These are phyloP conservation scores for Amphiura filiformis DNA, from an alignment of 35 echinoderm and acorn worm genomes.

Conservation along the genomic window DNA sequence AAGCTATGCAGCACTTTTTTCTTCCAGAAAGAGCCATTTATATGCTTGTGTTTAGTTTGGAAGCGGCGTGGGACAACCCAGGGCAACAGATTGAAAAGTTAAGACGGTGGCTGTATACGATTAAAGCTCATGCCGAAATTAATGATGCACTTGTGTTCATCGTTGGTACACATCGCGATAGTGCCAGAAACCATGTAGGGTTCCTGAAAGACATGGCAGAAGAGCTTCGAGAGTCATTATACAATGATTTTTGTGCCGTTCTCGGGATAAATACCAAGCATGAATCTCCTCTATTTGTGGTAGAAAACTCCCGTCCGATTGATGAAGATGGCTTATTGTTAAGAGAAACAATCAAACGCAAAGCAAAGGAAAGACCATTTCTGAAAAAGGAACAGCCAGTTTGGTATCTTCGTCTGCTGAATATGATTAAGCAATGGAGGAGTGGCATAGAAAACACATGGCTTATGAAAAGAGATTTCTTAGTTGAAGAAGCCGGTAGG, in stretches of 20 bases:
- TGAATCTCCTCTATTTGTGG: neutral
- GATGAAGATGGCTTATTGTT: conserved; percentile 4
- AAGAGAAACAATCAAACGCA: neutral
- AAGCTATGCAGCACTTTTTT: conserved; percentile 30
- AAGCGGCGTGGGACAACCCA: neutral
- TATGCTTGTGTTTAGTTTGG: conserved; percentile 14
- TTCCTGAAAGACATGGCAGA: neutral
- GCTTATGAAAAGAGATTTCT: neutral
- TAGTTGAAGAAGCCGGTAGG: neutral
- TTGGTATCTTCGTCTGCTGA: too few relatives aligned
- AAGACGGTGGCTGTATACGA: conserved; percentile 8
- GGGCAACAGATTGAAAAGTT: conserved; percentile 7
- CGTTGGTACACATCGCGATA: conserved; percentile 45
- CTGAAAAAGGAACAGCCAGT: too few relatives aligned
- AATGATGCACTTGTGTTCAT: conserved; percentile 30
- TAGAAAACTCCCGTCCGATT: too few relatives aligned
- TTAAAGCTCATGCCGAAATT: conserved; percentile 22
- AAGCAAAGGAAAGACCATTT: too few relatives aligned
- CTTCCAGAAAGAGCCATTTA: conserved; percentile 2
- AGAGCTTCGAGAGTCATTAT: neutral
- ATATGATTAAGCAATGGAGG: neutral
- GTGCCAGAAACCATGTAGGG: neutral
- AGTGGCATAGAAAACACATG: neutral
- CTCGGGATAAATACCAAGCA: conserved; percentile 11
- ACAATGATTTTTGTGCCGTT: conserved; percentile 1